Conservation (phyloP, 2,113 vertebrate species). For the Peromyscus californicus region DNA sequence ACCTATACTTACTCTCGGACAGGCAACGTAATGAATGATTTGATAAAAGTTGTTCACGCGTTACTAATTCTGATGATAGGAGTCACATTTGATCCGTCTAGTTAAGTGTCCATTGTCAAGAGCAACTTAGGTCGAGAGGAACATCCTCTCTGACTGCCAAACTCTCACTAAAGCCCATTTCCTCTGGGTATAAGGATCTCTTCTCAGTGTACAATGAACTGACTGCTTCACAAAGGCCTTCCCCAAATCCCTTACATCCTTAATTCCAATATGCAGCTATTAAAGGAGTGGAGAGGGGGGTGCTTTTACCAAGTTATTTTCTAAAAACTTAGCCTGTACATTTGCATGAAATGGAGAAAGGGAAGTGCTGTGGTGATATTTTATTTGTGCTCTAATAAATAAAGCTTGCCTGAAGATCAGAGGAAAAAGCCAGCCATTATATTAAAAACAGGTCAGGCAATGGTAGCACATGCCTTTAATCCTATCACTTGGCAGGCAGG, state of each 20-base stretch:
- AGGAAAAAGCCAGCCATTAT: too few species aligned
- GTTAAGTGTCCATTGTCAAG: conserved; percentile 60
- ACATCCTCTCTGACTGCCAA: neutral
- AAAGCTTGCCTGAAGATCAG: too few species aligned
- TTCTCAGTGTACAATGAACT: conserved; percentile 21
- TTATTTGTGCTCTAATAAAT: too few species aligned
- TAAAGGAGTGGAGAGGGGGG: neutral
- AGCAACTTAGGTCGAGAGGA: conserved; percentile 50
- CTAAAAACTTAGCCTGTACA: neutral
- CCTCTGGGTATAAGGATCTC: conserved; percentile 18
- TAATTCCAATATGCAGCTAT: neutral
- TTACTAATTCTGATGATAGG: conserved; percentile 71
- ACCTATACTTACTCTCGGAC: conserved; percentile 37
- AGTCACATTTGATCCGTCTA: conserved; percentile 66
- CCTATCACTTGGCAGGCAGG: too few species aligned
- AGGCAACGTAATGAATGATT: conserved; percentile 53
- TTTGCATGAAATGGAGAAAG: neutral
- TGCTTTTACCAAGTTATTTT: conserved; percentile 12
- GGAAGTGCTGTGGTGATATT: neutral
- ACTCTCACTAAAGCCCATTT: conserved; percentile 24
- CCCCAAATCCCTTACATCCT: conserved; percentile 22
- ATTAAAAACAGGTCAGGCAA: too few species aligned
- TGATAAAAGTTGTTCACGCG: conserved; percentile 54
- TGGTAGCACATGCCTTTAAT: too few species aligned
- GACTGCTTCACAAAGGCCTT: conserved; percentile 30